Evolutionary conservation across 2,888 invertebrate genomes (phyloP), one percentile per base, ranked within the genome.

Genomic region (Sminthurinus aureus): DNA sequence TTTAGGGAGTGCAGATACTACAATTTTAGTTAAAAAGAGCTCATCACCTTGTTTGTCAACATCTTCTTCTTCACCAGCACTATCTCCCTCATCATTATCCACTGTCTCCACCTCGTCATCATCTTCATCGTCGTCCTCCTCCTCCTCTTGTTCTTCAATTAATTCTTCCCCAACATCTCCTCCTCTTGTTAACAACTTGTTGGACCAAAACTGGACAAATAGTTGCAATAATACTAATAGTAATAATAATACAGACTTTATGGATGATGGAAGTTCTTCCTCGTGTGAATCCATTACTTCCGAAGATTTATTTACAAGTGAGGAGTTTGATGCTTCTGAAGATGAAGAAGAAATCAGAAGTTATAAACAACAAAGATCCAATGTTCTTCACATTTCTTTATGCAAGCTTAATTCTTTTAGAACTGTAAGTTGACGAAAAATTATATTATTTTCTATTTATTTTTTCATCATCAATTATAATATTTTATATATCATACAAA

Each of bases 301-400:
- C 66, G 88, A 88, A 85, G 88, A 88, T 79, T 83, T 88, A 81
- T 88, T 88, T 80, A 88, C 88, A 75, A 86, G 86, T 76, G 88
- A 88, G 64, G 88, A 88, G 76, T 88, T 87, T 82, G 88, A 88
- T 83, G 82, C 78, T 66, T 78, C 78, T 9, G 85, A 85, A 51
- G 87, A 87, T 82, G 88, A 88, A 77, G 88, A 88, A 79, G 88
- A 88, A 81, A 81, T 87, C 73, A 81, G 87, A 75, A 87, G 88
- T 84, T 90, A 89, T 86, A 89, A 89, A 67, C 89, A 89, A 79
- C 89, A 90, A 84, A 89, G 91, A 51, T 90, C 91, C 84, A 90
- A 90, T 22, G 90, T 91, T 83, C 90, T 91, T 78, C 91, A 91
- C 86, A 89, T 91, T 81, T 91, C 91, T 81, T 90, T 91, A 88